Evolutionary conservation across 1,140 invertebrate genomes (phyloP), one percentile per base, ranked within the genome.

Genomic region (Drosophila biarmipes): DNA sequence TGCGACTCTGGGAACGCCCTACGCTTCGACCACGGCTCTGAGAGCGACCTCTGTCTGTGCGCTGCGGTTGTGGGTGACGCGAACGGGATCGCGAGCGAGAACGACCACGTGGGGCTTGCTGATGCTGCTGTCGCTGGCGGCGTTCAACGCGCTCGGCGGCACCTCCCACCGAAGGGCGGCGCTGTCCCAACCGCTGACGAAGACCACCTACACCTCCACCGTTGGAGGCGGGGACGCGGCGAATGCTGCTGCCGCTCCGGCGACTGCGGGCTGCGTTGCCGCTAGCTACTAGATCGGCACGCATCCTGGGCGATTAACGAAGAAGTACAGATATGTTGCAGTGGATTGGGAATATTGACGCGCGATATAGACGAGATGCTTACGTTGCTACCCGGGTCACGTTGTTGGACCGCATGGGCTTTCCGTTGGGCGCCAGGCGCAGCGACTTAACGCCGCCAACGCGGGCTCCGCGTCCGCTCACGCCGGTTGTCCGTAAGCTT

Each of bases 301-400:
- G 87, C 90, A 91, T 91, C 69, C 90, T 91, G 72, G 27, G 53
- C 67, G 80, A 57, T 86, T 80, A 77, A 68, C 59, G 73, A 76
- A 78, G 78, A 87, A 85, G 68, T 76, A 81, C 67, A 85, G 74
- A 62, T 38, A 72, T 76, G 67, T 80, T 71, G 67, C 73, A 71
- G 55, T 86, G 15, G 58, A 45, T 53, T 81, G 35, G 51, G 17
- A 17, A 46, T 63, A 45, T 54, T 75, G 66, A 48, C 35, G 48
- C 66, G 54, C 51, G 38, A 43, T 62, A 75, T 57, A 54, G 57
- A 58, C 73, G 53, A 68, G 78, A 78, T 80, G 69, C 91, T 92
- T 92, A 92, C 91, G 91, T 92, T 91, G 90, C 87, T 73, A 92
- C 53, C 43, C 77, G 76, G 66, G 78, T 82, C 58, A 89, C 56